Evolutionary conservation across 2,797 vertebrate genomes (phyloP).

Genomic region (Periparus ater): DNA sequence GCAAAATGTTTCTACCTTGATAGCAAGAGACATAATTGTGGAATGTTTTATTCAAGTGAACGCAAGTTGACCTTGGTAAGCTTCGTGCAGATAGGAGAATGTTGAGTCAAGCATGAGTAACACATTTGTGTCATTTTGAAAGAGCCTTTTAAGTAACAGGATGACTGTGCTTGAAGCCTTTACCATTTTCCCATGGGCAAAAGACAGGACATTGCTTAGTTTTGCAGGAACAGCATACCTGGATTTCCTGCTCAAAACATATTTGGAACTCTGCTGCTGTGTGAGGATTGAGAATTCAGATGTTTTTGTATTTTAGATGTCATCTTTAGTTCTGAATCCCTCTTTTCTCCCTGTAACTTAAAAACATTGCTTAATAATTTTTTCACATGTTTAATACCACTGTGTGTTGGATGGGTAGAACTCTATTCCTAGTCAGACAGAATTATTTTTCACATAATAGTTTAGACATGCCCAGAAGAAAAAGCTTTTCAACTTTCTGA

Average conservation of each 20-base stretch:
- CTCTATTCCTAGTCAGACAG: not conserved
- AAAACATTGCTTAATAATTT: not conserved
- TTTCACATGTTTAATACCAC: not conserved
- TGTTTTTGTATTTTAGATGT: not conserved
- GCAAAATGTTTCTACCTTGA: not conserved
- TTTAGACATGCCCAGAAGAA: not conserved
- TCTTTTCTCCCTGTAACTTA: not conserved
- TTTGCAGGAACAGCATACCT: not conserved
- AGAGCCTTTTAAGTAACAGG: not conserved
- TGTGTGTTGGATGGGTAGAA: not conserved
- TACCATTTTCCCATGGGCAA: not conserved
- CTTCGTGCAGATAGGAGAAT: not conserved
- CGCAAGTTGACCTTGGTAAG: not conserved
- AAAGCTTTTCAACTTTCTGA: not conserved
- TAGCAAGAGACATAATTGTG: not conserved
- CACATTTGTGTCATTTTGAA: not conserved
- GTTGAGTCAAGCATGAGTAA: not conserved
- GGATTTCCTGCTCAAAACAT: not conserved
- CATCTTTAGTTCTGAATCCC: not conserved
- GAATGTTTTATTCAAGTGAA: not conserved
- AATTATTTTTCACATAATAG: not conserved
- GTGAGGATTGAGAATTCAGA: not conserved
- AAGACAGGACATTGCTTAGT: not conserved
- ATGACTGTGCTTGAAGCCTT: not conserved
- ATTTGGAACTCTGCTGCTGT: not conserved